phyloP scores from a whole-genome alignment of 2,888 invertebrate genomes.

The Iphiclides podalirius region DNA sequence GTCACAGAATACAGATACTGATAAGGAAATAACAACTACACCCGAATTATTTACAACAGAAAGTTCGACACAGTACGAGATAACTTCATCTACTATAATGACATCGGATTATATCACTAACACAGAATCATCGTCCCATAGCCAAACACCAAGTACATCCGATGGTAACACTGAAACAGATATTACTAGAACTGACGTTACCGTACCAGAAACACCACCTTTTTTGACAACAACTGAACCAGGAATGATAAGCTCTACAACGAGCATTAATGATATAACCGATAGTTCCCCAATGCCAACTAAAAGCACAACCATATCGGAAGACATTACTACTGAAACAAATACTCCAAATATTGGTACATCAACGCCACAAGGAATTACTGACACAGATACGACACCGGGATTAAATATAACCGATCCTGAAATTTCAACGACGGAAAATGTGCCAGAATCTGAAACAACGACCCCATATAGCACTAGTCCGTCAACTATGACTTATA shows the following conservation, averaged over 20 bases:
- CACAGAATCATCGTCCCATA: conserved; percentile 1
- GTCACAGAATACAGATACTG: conserved; percentile 2
- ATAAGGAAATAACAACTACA: conserved; percentile 2
- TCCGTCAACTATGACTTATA: not conserved
- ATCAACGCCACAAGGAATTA: not conserved
- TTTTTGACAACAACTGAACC: no score
- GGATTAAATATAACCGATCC: not conserved
- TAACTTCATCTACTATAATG: not conserved
- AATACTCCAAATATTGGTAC: not conserved
- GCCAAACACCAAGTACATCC: not conserved
- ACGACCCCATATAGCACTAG: not conserved
- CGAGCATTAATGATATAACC: not conserved
- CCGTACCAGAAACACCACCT: not conserved
- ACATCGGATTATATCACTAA: conserved; percentile 4
- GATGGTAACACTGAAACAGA: not conserved
- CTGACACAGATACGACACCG: conserved; percentile 6
- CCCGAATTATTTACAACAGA: conserved; percentile 5
- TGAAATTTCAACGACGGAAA: conserved; percentile 3
- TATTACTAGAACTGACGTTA: not conserved
- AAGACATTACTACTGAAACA: not conserved
- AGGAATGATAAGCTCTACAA: no score
- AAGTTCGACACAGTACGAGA: not conserved
- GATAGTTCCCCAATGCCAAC: not conserved
- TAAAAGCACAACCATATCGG: not conserved
- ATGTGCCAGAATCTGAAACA: not conserved